These are phyloP conservation scores for Trididemnum miniatum DNA, from an alignment of 23 tunicate genomes.

Conservation along the genomic window DNA sequence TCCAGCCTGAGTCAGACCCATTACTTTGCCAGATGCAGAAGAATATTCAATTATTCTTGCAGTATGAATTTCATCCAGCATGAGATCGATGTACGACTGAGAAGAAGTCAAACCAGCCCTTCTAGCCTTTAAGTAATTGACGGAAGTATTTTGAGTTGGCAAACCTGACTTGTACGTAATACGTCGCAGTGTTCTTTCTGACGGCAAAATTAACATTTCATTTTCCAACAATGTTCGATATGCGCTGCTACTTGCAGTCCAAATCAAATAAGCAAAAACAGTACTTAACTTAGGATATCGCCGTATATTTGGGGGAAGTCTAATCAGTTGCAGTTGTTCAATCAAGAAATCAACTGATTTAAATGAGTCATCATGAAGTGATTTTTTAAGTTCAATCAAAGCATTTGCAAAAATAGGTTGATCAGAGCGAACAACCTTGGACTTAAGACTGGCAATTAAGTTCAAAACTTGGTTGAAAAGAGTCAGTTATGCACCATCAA, in stretches of 20 bases:
- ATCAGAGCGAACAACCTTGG: neutral
- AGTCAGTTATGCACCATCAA: neutral
- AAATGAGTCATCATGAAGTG: neutral
- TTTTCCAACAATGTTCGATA: conserved; percentile 4
- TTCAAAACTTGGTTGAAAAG: conserved; percentile 4
- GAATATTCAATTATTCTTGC: conserved; percentile 15
- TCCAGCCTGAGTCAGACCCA: conserved; percentile 5
- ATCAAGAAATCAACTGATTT: neutral
- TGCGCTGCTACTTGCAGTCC: neutral
- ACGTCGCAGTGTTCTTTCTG: conserved; percentile 21
- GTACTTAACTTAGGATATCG: neutral
- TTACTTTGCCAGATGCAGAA: conserved; percentile 17
- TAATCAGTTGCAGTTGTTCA: conserved; percentile 5
- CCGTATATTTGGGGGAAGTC: neutral
- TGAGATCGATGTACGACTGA: neutral
- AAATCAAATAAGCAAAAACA: conserved; percentile 1
- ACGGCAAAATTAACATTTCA: conserved; percentile 21
- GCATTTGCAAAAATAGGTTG: neutral
- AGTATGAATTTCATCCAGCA: conserved; percentile 5
- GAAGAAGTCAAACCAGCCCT: neutral
- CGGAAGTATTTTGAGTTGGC: neutral
- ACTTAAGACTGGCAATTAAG: neutral
- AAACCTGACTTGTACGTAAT: conserved; percentile 13
- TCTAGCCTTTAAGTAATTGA: neutral
- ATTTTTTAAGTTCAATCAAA: neutral